Evolutionary conservation across 1,140 invertebrate species (phyloP), one percentile per base, ranked within the genome.

Genomic region (Araneus ventricosus): DNA sequence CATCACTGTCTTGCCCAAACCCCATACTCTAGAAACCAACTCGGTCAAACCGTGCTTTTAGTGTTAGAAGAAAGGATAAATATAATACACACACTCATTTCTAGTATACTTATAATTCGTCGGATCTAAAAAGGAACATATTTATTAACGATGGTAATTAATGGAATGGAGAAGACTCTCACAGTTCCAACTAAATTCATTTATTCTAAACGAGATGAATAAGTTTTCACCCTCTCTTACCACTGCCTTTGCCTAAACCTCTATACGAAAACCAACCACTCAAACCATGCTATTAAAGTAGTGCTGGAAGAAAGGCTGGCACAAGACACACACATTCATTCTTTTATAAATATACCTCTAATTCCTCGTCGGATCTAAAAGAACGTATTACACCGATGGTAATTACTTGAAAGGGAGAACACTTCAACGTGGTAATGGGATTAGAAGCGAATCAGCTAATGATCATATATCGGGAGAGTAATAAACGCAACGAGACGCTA

Each of bases 391-490:
- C 67, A 27, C 45, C n/a, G 61, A 63, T 88, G 4, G 30, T 88
- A 88, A 88, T 88, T 88, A 67, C 63, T 88, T 59, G 22, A 88
- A 88, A 37, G 86, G 52, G n/a, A n/a, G n/a, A n/a, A n/a, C n/a
- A n/a, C 6, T 52, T 27, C 10, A n/a, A 20, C 0, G 24, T n/a
- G 63, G 22, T 75, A 88, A 70, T 88, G 87, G 27, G 61, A 88
- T 88, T 88, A 70, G 10, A 86, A 86, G 52, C 14, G 30, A 88
- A 7, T 34, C 41, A 3, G 39, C 63, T 88, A 88, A 88, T 88
- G 87, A 75, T 34, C n/a, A 30, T 24, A n/a, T 63, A 63, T 41
- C 37, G 27, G 59, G 59, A 30, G 6, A 20, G 24, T 88, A 70
- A 88, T 88, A 88, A 88, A 70, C 52, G 39, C 41, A 57, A 39